Percentiles rank a stretch among this genome's conserved stretches.
Conservation (phyloP, 2,888 invertebrate genomes). For the Trachelus tabidus region DNA sequence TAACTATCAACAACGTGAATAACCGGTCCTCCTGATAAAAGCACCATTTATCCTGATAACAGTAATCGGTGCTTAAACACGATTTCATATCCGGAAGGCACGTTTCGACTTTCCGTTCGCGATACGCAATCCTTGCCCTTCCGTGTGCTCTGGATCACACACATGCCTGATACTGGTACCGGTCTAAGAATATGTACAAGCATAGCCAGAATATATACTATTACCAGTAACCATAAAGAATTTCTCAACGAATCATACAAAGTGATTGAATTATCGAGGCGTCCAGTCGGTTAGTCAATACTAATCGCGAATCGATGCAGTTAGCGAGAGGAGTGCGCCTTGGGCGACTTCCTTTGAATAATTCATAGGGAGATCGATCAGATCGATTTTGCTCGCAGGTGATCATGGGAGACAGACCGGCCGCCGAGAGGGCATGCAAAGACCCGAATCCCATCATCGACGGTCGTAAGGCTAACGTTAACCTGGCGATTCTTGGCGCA, state of each 20-base stretch:
- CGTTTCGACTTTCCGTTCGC: slow-evolving; percentile 29
- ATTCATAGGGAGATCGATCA: background rate
- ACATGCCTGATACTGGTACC: background rate
- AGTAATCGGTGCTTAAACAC: slow-evolving; percentile 33
- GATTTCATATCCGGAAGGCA: slow-evolving; percentile 30
- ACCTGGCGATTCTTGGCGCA: slow-evolving; percentile 96
- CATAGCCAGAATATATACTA: too few relatives aligned
- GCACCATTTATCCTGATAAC: slow-evolving; percentile 28
- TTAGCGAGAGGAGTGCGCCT: too few relatives aligned
- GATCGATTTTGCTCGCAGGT: slow-evolving; percentile 75
- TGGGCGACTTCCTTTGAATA: background rate
- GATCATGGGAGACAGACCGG: slow-evolving; percentile 95
- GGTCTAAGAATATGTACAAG: too few relatives aligned
- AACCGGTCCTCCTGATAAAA: slow-evolving; percentile 28
- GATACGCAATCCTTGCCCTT: slow-evolving; percentile 17
- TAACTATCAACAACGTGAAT: background rate
- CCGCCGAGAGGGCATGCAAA: slow-evolving; percentile 96
- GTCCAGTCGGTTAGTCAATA: too few relatives aligned
- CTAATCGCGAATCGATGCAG: too few relatives aligned
- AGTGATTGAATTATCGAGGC: too few relatives aligned
- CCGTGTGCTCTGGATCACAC: background rate
- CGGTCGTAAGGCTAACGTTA: slow-evolving; percentile 97
- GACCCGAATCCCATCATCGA: slow-evolving; percentile 99
- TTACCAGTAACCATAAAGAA: too few relatives aligned
- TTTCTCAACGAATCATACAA: too few relatives aligned